Conservation (phyloP, 2,113 vertebrate species). For the Sarotherodon lohbergeri region DNA sequence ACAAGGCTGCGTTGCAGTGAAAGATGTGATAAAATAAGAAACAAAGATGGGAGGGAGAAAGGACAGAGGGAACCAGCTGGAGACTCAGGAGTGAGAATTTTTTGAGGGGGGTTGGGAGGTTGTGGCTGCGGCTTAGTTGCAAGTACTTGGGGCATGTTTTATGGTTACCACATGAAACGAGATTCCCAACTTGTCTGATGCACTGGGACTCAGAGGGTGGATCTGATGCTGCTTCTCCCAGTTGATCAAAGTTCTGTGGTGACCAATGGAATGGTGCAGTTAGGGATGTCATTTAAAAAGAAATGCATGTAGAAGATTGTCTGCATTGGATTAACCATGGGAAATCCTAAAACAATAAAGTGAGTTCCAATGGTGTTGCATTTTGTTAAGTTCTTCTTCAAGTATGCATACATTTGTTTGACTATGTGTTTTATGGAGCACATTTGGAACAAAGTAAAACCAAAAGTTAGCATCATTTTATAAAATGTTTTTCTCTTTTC, state of each 20-base stretch:
- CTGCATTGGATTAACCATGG: not conserved
- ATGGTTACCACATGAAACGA: slow-evolving; percentile 61
- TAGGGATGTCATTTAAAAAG: slow-evolving; percentile 30
- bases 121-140: slow-evolving; percentile 34
- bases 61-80: not conserved
- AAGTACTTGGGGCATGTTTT: slow-evolving; percentile 48
- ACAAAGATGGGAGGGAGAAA: not conserved
- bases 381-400: not conserved
- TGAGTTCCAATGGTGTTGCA: not conserved
- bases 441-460: not conserved
- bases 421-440: not conserved
- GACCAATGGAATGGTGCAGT: slow-evolving; percentile 47
- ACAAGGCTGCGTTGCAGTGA: slow-evolving; percentile 43
- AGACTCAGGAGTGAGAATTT: not conserved
- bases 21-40: not conserved
- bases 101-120: not conserved
- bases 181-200: slow-evolving; percentile 33
- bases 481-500: not conserved
- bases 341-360: not conserved
- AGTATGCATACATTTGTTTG: not conserved
- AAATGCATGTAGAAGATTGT: not conserved
- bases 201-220: slow-evolving; percentile 24
- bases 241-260: slow-evolving; percentile 20
- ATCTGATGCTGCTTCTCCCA: slow-evolving; percentile 34
- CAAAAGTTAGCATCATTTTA: not conserved